Evolutionary conservation across 2,113 vertebrate genomes (phyloP), one percentile per base, ranked within the genome.

Genomic region (Penelope pileata): DNA sequence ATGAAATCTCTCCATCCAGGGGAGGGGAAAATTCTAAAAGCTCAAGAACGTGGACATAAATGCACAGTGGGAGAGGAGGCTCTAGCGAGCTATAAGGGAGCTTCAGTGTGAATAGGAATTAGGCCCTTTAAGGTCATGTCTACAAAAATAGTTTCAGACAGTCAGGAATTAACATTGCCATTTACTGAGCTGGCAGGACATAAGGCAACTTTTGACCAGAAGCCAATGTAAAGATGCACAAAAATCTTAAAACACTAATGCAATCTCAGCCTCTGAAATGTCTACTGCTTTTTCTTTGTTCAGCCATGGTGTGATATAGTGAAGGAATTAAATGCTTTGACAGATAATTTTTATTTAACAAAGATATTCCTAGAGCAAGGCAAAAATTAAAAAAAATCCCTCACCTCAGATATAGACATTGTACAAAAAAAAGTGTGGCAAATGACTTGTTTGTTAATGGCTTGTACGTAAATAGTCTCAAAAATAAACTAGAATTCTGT

Each of bases 141-240:
- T 92, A 48, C 56, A 29, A 1, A 24, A 68, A 70, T 67, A 23
- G 86, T 66, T 90, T 88, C 54, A 92, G 88, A 76, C 58, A 80
- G 82, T 50, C 4, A 5, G 69, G 83, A 90, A 94, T 92, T 69
- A 93, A 70, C 51, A 47, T 30, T 7, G 2, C 22, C 64, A 58
- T 88, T 62, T 77, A 93, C 73, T 74, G 50, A 92, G 59, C 76
- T 83, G 72, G 45, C 63, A 91, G 80, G 54, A 92, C 83, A 83
- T 77, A 83, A 91, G 50, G 47, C 60, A 87, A 88, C 29, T 77
- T 86, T 82, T 92, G 83, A 86, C 36, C 60, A 54, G 60, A 77
- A 6, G 73, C 77, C 91, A 93, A 70, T 8, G 47, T 67, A 89
- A 94, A 81, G 77, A 84, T 14, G 43, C 54, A 83, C 10, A 59